Conservation (phyloP, 2,113 vertebrate genomes). For the Nothocercus nigrocapillus region DNA sequence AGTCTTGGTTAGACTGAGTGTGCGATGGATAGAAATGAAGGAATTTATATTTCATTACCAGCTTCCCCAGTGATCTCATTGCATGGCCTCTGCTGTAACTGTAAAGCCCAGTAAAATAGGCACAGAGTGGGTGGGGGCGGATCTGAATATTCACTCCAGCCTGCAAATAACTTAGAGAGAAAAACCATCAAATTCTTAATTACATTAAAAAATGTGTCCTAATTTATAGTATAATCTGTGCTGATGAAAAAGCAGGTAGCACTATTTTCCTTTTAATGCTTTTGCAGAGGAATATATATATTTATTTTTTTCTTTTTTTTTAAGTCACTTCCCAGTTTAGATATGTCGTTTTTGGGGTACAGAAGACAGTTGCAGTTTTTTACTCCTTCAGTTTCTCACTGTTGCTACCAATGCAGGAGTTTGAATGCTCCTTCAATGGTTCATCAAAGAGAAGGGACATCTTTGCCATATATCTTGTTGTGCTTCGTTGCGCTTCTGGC, state of each 20-base stretch:
- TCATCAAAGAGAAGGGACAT: neutral
- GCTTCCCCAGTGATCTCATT: neutral
- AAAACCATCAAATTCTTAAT: neutral
- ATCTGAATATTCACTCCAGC: neutral
- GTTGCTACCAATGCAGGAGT: neutral
- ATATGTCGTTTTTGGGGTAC: neutral
- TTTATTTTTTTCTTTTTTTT: neutral
- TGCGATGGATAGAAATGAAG: neutral
- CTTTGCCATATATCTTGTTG: neutral
- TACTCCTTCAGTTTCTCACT: neutral
- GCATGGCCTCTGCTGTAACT: neutral
- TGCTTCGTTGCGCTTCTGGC: too few relatives aligned
- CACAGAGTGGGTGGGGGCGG: too few relatives aligned
- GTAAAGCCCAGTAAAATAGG: neutral
- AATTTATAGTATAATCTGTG: neutral
- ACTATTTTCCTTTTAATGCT: neutral
- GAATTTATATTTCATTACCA: neutral
- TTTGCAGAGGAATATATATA: neutral
- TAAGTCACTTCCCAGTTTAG: fast-evolving
- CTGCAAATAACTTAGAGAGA: neutral
- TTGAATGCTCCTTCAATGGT: neutral
- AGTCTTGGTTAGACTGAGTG: neutral
- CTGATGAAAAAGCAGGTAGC: neutral
- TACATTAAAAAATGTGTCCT: neutral
- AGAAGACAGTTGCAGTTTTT: neutral